Conservation (phyloP, 2,113 vertebrate species). For the Spea bombifrons region DNA sequence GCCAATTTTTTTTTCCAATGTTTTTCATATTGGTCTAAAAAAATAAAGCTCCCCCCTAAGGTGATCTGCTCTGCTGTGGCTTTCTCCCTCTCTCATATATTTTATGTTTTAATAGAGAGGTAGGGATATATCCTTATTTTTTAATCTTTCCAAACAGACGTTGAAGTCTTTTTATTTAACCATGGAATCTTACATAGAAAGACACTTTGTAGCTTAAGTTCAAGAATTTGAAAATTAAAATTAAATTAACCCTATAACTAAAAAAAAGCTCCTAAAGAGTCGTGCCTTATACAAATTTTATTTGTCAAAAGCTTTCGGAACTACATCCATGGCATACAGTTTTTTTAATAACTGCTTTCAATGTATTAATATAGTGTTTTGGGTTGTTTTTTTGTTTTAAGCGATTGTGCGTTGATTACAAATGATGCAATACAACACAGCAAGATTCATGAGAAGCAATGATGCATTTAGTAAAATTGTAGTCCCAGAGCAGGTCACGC, state of each 20-base stretch:
- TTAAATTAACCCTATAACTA: no score
- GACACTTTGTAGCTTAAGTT: no score
- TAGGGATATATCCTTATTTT: neutral
- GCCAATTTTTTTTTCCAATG: constrained; percentile 10
- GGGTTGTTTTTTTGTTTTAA: neutral
- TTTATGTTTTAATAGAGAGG: neutral
- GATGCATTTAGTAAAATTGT: constrained; percentile 12
- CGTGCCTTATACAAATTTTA: no score
- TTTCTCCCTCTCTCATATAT: constrained; percentile 23
- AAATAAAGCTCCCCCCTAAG: constrained; percentile 9
- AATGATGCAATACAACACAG: neutral
- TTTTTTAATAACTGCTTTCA: no score
- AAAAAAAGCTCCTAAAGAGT: no score
- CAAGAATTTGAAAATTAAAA: no score
- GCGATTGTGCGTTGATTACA: neutral
- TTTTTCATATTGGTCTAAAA: constrained; percentile 9
- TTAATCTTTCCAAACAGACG: constrained; percentile 18
- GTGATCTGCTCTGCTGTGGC: neutral
- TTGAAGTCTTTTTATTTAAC: constrained; percentile 13
- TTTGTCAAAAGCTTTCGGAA: no score
- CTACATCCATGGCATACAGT: no score
- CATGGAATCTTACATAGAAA: neutral
- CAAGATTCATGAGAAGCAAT: neutral
- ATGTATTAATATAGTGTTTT: no score
- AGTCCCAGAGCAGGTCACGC: neutral